Base-by-base conservation (phyloP, 2,113 vertebrate species). In the Nothocercus julius region DNA sequence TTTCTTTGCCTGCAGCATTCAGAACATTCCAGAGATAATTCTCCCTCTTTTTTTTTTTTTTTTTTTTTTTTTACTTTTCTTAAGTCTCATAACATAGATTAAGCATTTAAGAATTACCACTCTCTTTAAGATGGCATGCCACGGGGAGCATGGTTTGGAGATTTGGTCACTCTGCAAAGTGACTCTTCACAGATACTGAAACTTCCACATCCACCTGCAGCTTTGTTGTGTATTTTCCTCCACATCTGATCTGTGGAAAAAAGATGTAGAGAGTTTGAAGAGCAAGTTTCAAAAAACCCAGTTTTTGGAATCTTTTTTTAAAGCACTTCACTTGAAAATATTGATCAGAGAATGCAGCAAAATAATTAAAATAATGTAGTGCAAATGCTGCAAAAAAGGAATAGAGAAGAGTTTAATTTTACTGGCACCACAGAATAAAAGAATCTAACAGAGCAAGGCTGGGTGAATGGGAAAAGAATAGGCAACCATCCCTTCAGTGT, bases 21-120 rank as follows among this genome's bases (percentile, higher is more conserved):
- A 15, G 13, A 21, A 54, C 1, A 1, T n/a, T 2, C 45, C 0
- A 2, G n/a, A 30, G 54, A 40, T 4, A 16, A 24, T 74, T 80
- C 22, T 74, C 11, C 13, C 16, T 82, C 30, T 5, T 11, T 0
- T 1, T 6, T 82, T 67, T 62, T 47, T 28, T 64, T 32, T 32
- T 32, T 34, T 61, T 24, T 54, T 36, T 36, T 24, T 61, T 34
- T 61, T 9, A n/a, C 11, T 38, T 72, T 93, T 58, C 61, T 53
- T 40, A 42, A 67, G 9, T 19, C 20, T 69, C 40, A 47, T 56
- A 27, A 67, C 25, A 18, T n/a, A 75, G 20, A 18, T 69, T 9
- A 78, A 72, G 3, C 67, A 44, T 56, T 44, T 74, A 16, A 81
- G 47, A 70, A 64, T 58, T 36, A 21, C 10, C 32, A 51, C 10